phyloP scores from a whole-genome alignment of 64 coral and sea anemone genomes.

The Astreopora myriophthalma region DNA sequence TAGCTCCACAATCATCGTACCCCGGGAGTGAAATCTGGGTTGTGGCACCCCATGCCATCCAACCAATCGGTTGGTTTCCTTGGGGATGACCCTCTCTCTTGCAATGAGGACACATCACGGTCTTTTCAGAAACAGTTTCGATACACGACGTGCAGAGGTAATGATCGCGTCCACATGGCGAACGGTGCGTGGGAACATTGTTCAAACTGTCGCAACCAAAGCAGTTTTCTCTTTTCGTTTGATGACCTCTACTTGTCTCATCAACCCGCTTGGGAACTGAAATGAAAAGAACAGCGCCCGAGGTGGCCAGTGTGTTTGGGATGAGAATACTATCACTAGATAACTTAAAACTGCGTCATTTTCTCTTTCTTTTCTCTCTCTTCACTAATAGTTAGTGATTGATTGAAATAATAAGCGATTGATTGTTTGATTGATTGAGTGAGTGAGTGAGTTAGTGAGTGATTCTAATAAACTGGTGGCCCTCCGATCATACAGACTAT shows the following conservation, averaged over 20 bases:
- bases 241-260: no score
- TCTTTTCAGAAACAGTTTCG: neutral
- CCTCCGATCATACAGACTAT: no score
- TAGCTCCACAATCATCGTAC: neutral
- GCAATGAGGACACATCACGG: neutral
- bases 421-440: no score
- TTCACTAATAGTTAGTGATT: no score
- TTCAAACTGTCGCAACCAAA: neutral
- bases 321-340: no score
- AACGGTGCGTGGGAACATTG: neutral
- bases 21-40: neutral
- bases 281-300: neutral
- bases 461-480: no score
- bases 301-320: neutral
- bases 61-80: neutral
- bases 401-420: no score
- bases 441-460: no score
- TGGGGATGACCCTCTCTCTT: neutral
- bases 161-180: neutral
- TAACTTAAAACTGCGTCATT: no score
- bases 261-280: neutral
- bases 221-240: neutral
- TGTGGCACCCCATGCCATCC: neutral
- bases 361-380: no score
- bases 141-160: neutral